Evolutionary conservation across 2,797 vertebrate genomes (phyloP).

Genomic region (Liparis tanakae): DNA sequence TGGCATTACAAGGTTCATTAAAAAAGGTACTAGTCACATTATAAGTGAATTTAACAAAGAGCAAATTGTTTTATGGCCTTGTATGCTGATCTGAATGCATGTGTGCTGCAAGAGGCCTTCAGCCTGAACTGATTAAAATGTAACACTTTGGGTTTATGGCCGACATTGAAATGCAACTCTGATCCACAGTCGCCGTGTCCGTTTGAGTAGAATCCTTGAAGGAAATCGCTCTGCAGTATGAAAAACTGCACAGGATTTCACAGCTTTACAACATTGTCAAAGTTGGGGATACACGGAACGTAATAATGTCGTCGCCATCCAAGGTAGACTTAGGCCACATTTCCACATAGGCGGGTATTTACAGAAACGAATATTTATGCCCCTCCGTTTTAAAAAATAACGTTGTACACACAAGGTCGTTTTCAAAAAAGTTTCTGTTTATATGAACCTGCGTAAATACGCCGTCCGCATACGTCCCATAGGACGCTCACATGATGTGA

Average conservation of each 20-base stretch:
- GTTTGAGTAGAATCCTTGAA: no score
- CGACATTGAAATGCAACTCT: constrained; percentile 2
- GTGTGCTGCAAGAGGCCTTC: not conserved
- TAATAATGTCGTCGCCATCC: not conserved
- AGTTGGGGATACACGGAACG: not conserved
- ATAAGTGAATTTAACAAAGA: constrained; percentile 15
- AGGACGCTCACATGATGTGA: no score
- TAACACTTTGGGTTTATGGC: not conserved
- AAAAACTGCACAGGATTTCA: constrained; percentile 1
- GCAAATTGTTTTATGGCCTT: constrained; percentile 2
- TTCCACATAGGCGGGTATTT: no score
- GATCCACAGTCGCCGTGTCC: not conserved
- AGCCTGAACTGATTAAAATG: not conserved
- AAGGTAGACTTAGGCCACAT: not conserved
- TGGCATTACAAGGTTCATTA: constrained; percentile 23
- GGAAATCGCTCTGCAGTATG: not conserved
- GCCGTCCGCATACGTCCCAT: no score
- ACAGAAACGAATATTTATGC: no score
- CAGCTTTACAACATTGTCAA: not conserved
- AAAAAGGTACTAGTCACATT: constrained; percentile 18
- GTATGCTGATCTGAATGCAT: constrained; percentile 1
- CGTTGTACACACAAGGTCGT: no score
- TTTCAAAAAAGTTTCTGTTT: no score
- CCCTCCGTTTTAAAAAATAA: no score
- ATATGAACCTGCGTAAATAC: no score